phyloP scores from a whole-genome alignment of 2,113 vertebrate genomes.

The Sturnira hondurensis region DNA sequence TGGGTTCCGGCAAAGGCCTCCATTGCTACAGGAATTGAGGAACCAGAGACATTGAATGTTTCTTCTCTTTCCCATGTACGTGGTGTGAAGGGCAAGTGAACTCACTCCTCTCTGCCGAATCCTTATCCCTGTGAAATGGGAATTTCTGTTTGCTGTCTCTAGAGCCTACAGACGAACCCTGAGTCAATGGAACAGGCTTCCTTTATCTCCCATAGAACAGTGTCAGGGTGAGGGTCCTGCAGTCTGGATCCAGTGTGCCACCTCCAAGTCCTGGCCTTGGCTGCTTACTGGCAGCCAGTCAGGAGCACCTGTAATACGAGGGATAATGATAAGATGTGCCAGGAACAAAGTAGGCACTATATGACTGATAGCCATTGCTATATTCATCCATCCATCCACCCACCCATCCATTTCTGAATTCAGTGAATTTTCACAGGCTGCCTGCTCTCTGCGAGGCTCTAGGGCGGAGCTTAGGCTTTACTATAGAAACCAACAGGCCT shows the following conservation, averaged over 20 bases:
- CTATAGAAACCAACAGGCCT: neutral
- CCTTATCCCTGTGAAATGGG: neutral
- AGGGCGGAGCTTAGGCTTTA: neutral
- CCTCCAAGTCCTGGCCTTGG: neutral
- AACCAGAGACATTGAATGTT: neutral
- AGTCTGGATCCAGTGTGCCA: neutral
- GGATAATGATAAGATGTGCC: too few relatives aligned
- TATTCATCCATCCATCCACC: neutral
- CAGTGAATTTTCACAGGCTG: neutral
- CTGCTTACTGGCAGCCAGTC: neutral
- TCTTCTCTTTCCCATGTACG: neutral
- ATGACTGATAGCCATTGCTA: neutral
- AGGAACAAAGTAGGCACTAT: neutral
- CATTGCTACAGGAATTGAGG: neutral
- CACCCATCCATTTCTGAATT: neutral
- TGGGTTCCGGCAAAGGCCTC: neutral
- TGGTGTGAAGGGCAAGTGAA: neutral
- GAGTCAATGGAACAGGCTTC: neutral
- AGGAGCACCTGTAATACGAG: neutral
- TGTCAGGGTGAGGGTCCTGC: accelerated
- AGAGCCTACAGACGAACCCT: accelerated
- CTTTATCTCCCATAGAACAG: neutral
- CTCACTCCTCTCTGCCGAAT: neutral
- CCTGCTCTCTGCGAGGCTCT: neutral
- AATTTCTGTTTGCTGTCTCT: neutral